Percentiles rank a stretch among this genome's conserved stretches.
phyloP scores from a whole-genome alignment of 1,140 invertebrate species.

The Sycophila sp. region DNA sequence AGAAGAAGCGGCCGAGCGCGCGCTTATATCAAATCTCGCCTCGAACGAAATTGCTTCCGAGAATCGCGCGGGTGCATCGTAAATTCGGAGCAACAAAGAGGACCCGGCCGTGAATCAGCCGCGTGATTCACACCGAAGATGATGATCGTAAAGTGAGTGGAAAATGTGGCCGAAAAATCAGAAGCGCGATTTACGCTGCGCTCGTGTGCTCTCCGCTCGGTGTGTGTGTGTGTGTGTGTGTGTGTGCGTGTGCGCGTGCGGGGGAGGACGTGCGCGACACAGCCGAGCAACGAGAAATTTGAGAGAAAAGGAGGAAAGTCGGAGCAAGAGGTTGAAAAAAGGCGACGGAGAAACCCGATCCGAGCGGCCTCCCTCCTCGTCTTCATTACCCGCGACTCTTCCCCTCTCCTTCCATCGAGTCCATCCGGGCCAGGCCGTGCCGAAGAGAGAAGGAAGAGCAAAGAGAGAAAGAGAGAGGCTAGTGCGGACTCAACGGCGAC shows the following conservation, averaged over 20 bases:
- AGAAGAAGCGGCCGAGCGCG: neutral
- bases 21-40: slow-evolving; percentile 1
- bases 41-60: slow-evolving; percentile 3
- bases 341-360: slow-evolving; percentile 5
- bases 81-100: slow-evolving; percentile 13
- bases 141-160: slow-evolving; percentile 14
- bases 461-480: too few species aligned
- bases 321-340: neutral
- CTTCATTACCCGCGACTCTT: neutral
- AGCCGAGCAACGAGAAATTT: neutral
- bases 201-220: neutral
- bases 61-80: slow-evolving; percentile 7
- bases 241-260: neutral
- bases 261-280: neutral
- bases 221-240: neutral
- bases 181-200: neutral
- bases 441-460: too few species aligned
- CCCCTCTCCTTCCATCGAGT: neutral
- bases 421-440: too few species aligned
- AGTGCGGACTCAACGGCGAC: too few species aligned
- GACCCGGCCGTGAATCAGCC: neutral
- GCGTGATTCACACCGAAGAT: slow-evolving; percentile 2
- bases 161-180: slow-evolving; percentile 18
- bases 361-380: slow-evolving; percentile 12
- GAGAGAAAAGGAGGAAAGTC: slow-evolving; percentile 12